Evolutionary conservation across 2,113 vertebrate species (phyloP), one percentile per base, ranked within the genome.

Genomic region (Smithornis capensis): DNA sequence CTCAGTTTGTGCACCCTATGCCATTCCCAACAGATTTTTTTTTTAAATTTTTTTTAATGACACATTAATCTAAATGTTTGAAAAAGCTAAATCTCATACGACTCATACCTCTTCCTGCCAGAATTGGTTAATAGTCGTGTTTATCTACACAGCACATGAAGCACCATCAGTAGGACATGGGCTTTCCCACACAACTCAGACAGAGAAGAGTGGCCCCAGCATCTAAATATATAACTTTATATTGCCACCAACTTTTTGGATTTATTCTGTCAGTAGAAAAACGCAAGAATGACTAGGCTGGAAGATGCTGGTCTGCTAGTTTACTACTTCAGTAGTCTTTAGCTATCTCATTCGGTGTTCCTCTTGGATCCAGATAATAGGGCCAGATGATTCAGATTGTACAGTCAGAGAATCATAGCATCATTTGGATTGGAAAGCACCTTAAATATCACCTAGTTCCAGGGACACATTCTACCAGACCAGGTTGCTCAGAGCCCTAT

Each of bases 61-160:
- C 19, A 84, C 33, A 44, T 84, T 79, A 31, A 31, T 82, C 4
- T 80, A 69, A 93, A 33, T 53, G 62, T 82, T 94, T 82, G 70
- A 71, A 90, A 93, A 92, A 87, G 40, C 37, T 81, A n/a, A 35
- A 64, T 82, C 64, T 84, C 53, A 6, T 71, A 91, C 87, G 76
- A 95, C 57, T 94, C 91, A 87, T 89, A 65, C 31, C 12, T 70
- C 59, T 89, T 94, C 80, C 37, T 73, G 69, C 91, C 77, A 84
- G 82, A 71, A 67, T 3, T 89, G 62, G 82, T 64, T 84, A 82
- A 82, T 57, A 76, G 44, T 24, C 37, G 45, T 82, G 62, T 92
- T 91, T 87, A 94, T 76, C 37, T 22, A 76, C 1, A 6, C 23
- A 90, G 27, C 59, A 68, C 37, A 75, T 83, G 70, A 15, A 69